Percentiles rank a stretch among this genome's conserved stretches.
Conservation (phyloP, 2,888 invertebrate genomes). For the Leucoma salicis region DNA sequence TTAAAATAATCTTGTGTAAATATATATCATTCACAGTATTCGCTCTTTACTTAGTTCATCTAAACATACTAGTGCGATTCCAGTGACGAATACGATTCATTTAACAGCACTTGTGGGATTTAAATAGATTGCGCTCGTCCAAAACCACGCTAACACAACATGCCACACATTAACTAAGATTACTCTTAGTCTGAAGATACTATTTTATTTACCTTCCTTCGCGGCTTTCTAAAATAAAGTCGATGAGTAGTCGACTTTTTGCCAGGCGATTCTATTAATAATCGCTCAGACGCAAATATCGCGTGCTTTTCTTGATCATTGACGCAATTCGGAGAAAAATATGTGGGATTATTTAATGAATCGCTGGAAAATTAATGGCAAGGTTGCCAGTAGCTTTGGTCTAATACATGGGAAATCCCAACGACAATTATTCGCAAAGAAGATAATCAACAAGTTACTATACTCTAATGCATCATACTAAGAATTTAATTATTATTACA, state of each 20-base stretch:
- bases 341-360: slow-evolving; percentile 72
- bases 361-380: slow-evolving; percentile 52
- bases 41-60: slow-evolving; percentile 66
- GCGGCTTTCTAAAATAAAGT: slow-evolving; percentile 71
- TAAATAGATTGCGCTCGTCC: slow-evolving; percentile 57
- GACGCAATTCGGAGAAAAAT: slow-evolving; percentile 79
- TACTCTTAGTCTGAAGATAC: slow-evolving; percentile 62
- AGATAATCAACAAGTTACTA: no score
- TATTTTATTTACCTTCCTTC: slow-evolving; percentile 74
- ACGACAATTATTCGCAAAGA: no score
- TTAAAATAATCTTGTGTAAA: slow-evolving; percentile 72
- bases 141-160: slow-evolving; percentile 62
- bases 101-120: slow-evolving; percentile 48
- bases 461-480: no score
- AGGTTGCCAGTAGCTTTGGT: slow-evolving; percentile 40
- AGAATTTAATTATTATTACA: no score
- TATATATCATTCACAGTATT: slow-evolving; percentile 59
- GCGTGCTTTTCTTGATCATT: slow-evolving; percentile 71
- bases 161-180: slow-evolving; percentile 49
- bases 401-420: not conserved
- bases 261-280: slow-evolving; percentile 75
- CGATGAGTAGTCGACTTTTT: slow-evolving; percentile 71
- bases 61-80: slow-evolving; percentile 59
- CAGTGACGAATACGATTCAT: slow-evolving; percentile 68
- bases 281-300: slow-evolving; percentile 73